Evolutionary conservation across 1,140 invertebrate species (phyloP), one percentile per base, ranked within the genome.

Genomic region (Apocrypta bakeri): DNA sequence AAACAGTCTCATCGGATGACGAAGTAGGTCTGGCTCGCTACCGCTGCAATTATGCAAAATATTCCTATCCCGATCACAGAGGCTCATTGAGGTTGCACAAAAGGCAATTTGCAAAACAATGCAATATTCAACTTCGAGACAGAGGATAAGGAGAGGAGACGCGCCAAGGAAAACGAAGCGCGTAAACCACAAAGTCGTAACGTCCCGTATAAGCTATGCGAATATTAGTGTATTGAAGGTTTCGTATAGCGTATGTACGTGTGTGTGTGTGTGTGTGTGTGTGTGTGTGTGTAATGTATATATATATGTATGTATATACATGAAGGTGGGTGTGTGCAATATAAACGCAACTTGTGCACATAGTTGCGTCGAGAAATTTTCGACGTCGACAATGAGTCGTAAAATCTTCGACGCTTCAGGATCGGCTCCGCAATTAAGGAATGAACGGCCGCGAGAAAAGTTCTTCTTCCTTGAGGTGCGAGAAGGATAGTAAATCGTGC

Each of bases 321-420:
- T n/a, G n/a, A n/a, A n/a, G n/a, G n/a, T n/a, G n/a, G n/a, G n/a
- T n/a, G n/a, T n/a, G n/a, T n/a, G n/a, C n/a, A n/a, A n/a, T n/a
- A n/a, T n/a, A n/a, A n/a, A n/a, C n/a, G n/a, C 56, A 24, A 25
- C 1, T 11, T 48, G 40, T 9, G 6, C 61, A 37, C 11, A 33
- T 63, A 25, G 29, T 42, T 71, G 33, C 81, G 48, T 24, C 75
- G 64, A 79, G n/a, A 79, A 71, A 56, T 79, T 84, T 83, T 71
- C 81, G 68, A 25, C 61, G 8, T 24, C 27, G 40, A 82, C 64
- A 76, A 76, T 82, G 29, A 76, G 63, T 82, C 73, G 64, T 82
- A 82, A 76, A 82, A 68, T 42, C 76, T 82, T 76, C 27, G 77
- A 76, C 33, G 63, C 83, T n/a, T n/a, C n/a, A n/a, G n/a, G 33